Conservation (phyloP, 2,797 vertebrate species). For the Allobates femoralis region DNA sequence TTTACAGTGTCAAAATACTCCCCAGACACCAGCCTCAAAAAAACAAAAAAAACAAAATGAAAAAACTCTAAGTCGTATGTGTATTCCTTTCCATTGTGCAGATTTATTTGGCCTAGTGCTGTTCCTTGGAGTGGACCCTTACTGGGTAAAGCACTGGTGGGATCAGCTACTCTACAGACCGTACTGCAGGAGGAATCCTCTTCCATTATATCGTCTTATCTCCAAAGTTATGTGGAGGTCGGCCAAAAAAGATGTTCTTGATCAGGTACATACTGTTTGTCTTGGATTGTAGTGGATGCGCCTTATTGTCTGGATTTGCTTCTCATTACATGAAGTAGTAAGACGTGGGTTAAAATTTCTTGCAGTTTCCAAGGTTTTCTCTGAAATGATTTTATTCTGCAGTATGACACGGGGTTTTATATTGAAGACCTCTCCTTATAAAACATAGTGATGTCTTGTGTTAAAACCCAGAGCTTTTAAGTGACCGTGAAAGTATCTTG, state of each 20-base stretch:
- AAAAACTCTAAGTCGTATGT: not conserved
- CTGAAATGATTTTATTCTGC: too few species aligned
- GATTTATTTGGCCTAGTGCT: slow-evolving; percentile 96
- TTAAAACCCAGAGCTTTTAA: too few species aligned
- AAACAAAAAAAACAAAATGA: not conserved
- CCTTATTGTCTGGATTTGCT: too few species aligned
- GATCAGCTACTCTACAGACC: slow-evolving; percentile 92
- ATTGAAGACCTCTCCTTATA: too few species aligned
- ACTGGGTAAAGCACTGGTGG: slow-evolving; percentile 98
- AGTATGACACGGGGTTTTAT: too few species aligned
- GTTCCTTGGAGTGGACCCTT: slow-evolving; percentile 95
- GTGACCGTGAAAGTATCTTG: too few species aligned
- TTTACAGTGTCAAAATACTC: too few species aligned
- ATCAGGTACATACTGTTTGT: slow-evolving; percentile 84
- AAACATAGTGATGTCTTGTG: too few species aligned
- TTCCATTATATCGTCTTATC: slow-evolving; percentile 86
- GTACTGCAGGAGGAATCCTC: slow-evolving; percentile 89
- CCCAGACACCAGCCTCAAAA: not conserved
- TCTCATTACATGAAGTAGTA: not conserved
- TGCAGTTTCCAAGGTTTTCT: too few species aligned
- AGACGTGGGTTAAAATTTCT: too few species aligned
- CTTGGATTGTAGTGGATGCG: not conserved
- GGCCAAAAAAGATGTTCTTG: slow-evolving; percentile 96
- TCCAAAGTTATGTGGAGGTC: slow-evolving; percentile 93
- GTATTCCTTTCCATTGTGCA: slow-evolving; percentile 64